These are phyloP conservation scores for Tenthredo distinguenda DNA, from an alignment of 2,888 invertebrate genomes.

Conservation along the genomic window DNA sequence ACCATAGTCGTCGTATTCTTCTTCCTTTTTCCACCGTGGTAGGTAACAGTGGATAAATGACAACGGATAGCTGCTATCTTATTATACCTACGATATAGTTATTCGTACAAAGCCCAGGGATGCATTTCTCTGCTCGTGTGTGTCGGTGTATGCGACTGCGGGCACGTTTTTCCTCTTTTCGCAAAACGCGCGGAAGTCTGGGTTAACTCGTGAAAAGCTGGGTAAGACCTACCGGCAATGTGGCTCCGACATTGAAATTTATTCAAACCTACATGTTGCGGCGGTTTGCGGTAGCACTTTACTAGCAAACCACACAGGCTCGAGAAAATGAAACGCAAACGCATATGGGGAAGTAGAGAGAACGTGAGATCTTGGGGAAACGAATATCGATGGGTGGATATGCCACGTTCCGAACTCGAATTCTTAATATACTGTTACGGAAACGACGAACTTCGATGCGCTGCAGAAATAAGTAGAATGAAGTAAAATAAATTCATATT, in stretches of 20 bases:
- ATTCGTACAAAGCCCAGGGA: constrained; percentile 15
- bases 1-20: background rate
- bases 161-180: constrained; percentile 13
- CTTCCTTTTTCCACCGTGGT: background rate
- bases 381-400: constrained; percentile 22
- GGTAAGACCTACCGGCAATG: background rate
- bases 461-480: background rate
- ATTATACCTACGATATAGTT: background rate
- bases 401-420: constrained; percentile 6
- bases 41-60: constrained; percentile 34
- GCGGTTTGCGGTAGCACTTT: constrained; percentile 1
- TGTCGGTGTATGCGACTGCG: background rate
- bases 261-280: constrained; percentile 38
- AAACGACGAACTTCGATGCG: background rate
- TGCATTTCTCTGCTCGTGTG: background rate
- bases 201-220: constrained; percentile 38
- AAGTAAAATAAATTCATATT: background rate
- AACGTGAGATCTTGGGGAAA: constrained; percentile 1
- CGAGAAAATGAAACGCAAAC: constrained; percentile 28
- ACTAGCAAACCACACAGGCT: background rate
- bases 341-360: background rate
- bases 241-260: constrained; percentile 34
- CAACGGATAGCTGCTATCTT: constrained; percentile 31
- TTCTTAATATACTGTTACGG: background rate
- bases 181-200: background rate